Percentiles rank a stretch among this genome's conserved stretches.
These are phyloP conservation scores for Alloscopus bannaensis DNA, from an alignment of 2,888 invertebrate species.

Conservation along the genomic window DNA sequence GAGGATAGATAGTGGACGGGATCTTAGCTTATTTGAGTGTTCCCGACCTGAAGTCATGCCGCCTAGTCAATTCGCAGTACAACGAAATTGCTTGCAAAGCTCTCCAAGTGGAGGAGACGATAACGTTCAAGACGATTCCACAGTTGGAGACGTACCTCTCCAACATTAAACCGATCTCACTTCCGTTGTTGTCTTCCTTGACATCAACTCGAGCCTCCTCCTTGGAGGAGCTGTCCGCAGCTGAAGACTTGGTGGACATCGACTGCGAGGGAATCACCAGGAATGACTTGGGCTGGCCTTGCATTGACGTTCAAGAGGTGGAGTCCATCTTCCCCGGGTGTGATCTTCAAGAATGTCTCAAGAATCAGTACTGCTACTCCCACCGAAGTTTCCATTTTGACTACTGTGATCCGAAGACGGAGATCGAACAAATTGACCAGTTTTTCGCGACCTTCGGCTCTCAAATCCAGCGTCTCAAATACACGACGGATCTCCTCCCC, in stretches of 20 bases:
- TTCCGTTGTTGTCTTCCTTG: slow-evolving; percentile 12
- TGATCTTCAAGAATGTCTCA: slow-evolving; percentile 9
- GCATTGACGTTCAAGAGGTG: slow-evolving; percentile 1
- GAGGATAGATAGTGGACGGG: slow-evolving; percentile 59
- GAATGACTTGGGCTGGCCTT: slow-evolving; percentile 28
- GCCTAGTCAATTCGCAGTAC: slow-evolving; percentile 65
- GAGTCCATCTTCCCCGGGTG: not conserved
- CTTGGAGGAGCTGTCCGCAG: slow-evolving; percentile 23
- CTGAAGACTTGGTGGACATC: slow-evolving; percentile 19
- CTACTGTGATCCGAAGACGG: slow-evolving; percentile 44
- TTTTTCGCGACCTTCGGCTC: slow-evolving; percentile 55
- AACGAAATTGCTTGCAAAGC: slow-evolving; percentile 64
- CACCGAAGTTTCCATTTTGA: slow-evolving; percentile 63
- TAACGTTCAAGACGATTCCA: slow-evolving; percentile 55
- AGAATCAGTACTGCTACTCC: slow-evolving; percentile 42
- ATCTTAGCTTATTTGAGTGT: slow-evolving; percentile 53
- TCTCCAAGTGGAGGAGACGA: slow-evolving; percentile 57
- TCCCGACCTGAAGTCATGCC: slow-evolving; percentile 55
- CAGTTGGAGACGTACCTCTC: slow-evolving; percentile 57
- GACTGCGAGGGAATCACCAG: slow-evolving; percentile 18
- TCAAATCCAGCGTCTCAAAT: slow-evolving; percentile 54
- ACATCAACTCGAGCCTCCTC: slow-evolving; percentile 8
- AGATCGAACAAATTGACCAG: slow-evolving; percentile 41
- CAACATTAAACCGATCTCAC: slow-evolving; percentile 60
- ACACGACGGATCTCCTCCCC: slow-evolving; percentile 64